Percentiles rank a stretch among this genome's conserved stretches.
Conservation (phyloP, 2,113 vertebrate genomes). For the Prunella fulvescens region DNA sequence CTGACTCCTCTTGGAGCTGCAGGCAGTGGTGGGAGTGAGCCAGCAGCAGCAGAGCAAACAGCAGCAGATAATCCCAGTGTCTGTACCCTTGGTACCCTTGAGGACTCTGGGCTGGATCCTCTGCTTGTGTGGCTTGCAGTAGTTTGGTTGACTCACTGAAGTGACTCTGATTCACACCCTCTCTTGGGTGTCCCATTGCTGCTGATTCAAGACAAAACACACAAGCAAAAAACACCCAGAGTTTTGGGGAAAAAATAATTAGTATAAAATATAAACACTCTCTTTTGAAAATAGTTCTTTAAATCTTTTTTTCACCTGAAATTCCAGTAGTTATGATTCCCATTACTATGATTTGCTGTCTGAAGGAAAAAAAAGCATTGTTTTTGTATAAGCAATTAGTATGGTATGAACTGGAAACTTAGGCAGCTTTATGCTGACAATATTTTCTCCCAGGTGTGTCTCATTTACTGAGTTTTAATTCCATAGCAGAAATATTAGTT, state of each 20-base stretch:
- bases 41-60: not conserved
- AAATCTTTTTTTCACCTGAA: not conserved
- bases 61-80: not conserved
- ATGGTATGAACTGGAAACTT: not conserved
- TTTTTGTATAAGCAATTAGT: not conserved
- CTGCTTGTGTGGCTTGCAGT: not conserved
- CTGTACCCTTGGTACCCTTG: not conserved
- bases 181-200: not conserved
- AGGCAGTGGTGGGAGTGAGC: not conserved
- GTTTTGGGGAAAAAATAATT: not conserved
- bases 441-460: not conserved
- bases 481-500: not conserved
- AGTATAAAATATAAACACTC: not conserved
- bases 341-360: not conserved
- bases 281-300: not conserved
- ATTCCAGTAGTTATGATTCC: not conserved
- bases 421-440: not conserved
- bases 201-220: not conserved
- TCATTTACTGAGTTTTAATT: not conserved
- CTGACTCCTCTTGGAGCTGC: not conserved
- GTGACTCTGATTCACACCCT: not conserved
- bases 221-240: not conserved
- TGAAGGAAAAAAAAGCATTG: not conserved
- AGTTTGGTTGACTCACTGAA: not conserved
- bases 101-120: not conserved